These are phyloP conservation scores for Sympetrum striolatum DNA, from an alignment of 2,888 invertebrate genomes.

Conservation along the genomic window DNA sequence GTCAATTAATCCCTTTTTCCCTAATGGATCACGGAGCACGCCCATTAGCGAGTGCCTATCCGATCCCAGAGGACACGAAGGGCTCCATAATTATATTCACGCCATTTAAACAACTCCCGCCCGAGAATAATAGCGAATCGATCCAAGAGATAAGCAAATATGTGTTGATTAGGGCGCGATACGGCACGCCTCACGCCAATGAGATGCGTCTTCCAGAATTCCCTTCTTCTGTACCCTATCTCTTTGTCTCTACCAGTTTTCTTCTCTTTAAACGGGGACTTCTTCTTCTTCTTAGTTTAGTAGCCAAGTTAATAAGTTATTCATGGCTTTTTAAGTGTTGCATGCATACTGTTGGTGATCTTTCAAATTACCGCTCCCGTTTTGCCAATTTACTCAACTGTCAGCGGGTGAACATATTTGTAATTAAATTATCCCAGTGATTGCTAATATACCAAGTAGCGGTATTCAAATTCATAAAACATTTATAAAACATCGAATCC, in stretches of 20 bases:
- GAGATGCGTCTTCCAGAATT: not conserved
- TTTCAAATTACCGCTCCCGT: too few relatives aligned
- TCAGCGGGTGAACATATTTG: too few relatives aligned
- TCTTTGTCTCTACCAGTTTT: not conserved
- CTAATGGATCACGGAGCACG: slow-evolving; percentile 30
- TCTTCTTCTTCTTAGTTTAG: not conserved
- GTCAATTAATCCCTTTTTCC: slow-evolving; percentile 29
- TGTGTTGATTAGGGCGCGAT: not conserved
- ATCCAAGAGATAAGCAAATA: slow-evolving; percentile 17
- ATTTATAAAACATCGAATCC: too few relatives aligned
- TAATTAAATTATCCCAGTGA: too few relatives aligned
- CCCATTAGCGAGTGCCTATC: slow-evolving; percentile 17
- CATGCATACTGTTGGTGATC: too few relatives aligned
- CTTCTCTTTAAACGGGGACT: not conserved
- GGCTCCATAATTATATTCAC: slow-evolving; percentile 34
- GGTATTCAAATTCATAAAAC: too few relatives aligned
- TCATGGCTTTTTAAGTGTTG: too few relatives aligned
- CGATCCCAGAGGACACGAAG: slow-evolving; percentile 29
- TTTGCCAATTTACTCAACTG: too few relatives aligned
- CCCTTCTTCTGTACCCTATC: not conserved
- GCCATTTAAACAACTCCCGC: not conserved
- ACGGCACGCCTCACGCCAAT: slow-evolving; percentile 25
- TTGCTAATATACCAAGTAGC: too few relatives aligned
- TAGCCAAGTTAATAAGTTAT: not conserved
- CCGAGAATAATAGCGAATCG: slow-evolving; percentile 15